Evolutionary conservation across 2,113 vertebrate genomes (phyloP).

Genomic region (Isichthys henryi): DNA sequence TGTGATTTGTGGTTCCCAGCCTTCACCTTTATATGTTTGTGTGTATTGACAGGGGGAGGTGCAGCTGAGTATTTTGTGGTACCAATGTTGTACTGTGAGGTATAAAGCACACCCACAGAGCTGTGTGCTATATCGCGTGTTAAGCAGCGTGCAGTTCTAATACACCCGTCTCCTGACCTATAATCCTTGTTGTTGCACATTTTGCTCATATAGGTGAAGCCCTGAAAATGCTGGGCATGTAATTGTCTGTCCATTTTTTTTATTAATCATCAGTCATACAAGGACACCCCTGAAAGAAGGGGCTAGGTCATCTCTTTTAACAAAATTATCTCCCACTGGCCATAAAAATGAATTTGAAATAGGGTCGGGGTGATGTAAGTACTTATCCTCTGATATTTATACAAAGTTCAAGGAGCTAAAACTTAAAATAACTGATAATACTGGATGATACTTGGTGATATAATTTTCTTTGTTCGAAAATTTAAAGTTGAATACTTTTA

Average conservation of each 20-base stretch:
- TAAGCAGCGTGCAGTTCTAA: background rate
- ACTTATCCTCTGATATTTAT: background rate
- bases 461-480: background rate
- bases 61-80: background rate
- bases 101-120: background rate
- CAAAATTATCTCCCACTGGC: background rate
- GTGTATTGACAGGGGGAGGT: background rate
- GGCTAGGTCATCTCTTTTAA: background rate
- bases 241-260: background rate
- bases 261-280: background rate
- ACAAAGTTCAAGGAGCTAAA: background rate
- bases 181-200: background rate
- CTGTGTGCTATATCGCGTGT: background rate
- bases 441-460: background rate
- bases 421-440: background rate
- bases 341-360: background rate
- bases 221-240: background rate
- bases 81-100: background rate
- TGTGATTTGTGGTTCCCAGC: constrained; percentile 1
- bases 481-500: background rate
- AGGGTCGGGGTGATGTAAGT: background rate
- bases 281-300: background rate
- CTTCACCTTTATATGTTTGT: background rate
- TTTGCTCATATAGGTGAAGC: background rate
- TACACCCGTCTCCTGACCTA: background rate